Evolutionary conservation across 2,888 invertebrate species (phyloP).

Genomic region (Tetanocera ferruginea): DNA sequence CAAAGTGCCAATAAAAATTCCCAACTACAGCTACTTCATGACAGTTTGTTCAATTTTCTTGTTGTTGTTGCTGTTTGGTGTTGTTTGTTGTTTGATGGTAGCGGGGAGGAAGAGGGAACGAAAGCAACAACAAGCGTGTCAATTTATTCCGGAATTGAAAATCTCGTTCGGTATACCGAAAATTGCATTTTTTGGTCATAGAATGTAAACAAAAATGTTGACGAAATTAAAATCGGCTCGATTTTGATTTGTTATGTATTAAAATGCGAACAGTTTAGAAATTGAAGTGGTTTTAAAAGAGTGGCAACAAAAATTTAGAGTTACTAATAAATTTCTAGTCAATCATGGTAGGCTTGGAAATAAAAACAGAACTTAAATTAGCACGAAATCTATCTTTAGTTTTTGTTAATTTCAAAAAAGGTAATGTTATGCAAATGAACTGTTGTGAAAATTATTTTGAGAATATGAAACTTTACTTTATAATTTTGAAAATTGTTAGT

Average conservation of each 20-base stretch:
- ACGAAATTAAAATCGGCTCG: not conserved
- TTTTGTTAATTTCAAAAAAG: too few relatives aligned
- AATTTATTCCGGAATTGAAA: not conserved
- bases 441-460: too few relatives aligned
- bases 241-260: not conserved
- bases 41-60: constrained; percentile 3
- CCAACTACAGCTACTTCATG: not conserved
- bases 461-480: too few relatives aligned
- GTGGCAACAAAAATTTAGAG: not conserved
- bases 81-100: not conserved
- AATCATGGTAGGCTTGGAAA: too few relatives aligned
- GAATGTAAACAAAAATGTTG: constrained; percentile 3
- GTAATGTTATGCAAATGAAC: too few relatives aligned
- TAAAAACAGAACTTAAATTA: too few relatives aligned
- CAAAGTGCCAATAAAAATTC: constrained; percentile 46
- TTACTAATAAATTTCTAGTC: too few relatives aligned
- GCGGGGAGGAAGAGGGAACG: not conserved
- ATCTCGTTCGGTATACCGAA: constrained; percentile 5
- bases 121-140: not conserved
- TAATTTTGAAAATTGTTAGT: too few relatives aligned
- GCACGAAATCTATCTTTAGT: too few relatives aligned
- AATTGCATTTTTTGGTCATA: constrained; percentile 4
- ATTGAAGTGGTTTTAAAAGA: too few relatives aligned
- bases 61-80: not conserved
- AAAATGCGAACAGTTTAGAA: not conserved